Conservation (phyloP, 2,113 vertebrate species). For the Lycocorax pyrrhopterus region DNA sequence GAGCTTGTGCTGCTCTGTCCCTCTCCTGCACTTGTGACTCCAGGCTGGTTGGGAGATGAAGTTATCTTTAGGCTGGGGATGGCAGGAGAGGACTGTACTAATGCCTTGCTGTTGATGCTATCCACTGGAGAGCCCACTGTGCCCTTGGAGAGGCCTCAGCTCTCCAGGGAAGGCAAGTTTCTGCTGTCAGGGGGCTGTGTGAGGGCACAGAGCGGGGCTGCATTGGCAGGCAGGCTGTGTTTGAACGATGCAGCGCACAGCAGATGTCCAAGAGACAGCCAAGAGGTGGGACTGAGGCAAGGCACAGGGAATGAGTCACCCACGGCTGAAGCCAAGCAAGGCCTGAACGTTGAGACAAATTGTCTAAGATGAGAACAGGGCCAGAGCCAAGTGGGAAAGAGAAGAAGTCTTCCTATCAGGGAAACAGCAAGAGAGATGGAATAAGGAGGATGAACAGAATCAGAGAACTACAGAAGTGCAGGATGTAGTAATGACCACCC, state of each 20-base stretch:
- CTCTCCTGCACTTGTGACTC: background rate
- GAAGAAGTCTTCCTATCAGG: background rate
- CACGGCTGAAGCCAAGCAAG: background rate
- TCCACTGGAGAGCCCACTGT: background rate
- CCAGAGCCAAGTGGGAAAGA: background rate
- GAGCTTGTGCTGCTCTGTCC: background rate
- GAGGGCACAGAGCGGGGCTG: background rate
- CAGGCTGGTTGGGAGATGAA: background rate
- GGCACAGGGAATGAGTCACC: conserved; percentile 17
- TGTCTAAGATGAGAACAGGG: background rate
- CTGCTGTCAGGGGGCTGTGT: background rate
- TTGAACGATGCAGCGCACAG: background rate
- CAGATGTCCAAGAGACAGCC: conserved; percentile 35
- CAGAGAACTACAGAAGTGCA: background rate
- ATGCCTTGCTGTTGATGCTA: background rate
- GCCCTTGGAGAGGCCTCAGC: background rate
- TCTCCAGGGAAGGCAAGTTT: background rate
- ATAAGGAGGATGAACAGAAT: background rate
- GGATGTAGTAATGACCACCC: background rate
- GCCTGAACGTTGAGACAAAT: background rate
- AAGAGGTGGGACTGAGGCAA: conserved; percentile 22
- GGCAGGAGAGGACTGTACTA: background rate
- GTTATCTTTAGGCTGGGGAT: background rate
- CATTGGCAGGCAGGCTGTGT: background rate
- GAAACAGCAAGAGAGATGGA: background rate